Base-by-base conservation (phyloP, 2,888 invertebrate genomes). In the Melanotus villosus region DNA sequence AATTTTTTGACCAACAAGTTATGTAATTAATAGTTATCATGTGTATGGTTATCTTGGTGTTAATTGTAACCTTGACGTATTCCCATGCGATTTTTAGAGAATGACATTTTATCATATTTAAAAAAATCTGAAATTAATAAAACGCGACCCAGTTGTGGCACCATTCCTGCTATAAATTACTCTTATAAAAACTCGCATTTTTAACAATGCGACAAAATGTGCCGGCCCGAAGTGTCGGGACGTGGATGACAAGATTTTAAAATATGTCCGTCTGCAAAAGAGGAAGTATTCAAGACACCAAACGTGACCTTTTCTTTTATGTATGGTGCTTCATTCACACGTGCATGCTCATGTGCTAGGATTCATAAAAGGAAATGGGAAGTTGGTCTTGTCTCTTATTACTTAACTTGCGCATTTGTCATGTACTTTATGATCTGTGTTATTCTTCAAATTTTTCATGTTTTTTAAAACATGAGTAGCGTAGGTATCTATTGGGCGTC, bases 251-350 rank as follows among this genome's bases (percentile, higher is more conserved):
- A 43, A 30, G 54, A 3, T 26, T 45, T 60, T 34, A 45, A 60
- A 60, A 45, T 32, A 60, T 60, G 59, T 43, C 23, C 19, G 34
- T 58, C 23, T 50, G 34, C 45, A 43, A 47, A 60, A 47, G 59
- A 60, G 59, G 59, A 60, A 60, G 59, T 47, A 34, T 47, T 47
- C 43, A 47, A 60, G 59, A 43, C 59, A 60, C 45, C 45, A 60
- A 59, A 60, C 59, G 59, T 60, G 59, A 60, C 59, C 59, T 60
- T 60, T 60, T 60, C 59, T 60, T 57, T 45, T 23, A 47, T 60
- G 45, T 30, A 43, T 60, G n/a, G 47, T 60, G 45, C 58, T 45
- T 60, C 45, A 45, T 60, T 60, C 59, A 47, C 59, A 60, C 59
- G 45, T 60, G n/a, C 45, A 60, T 45, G 32, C 32, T 34, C 10